Conservation (phyloP, 2,113 vertebrate genomes). For the Brachyistius frenatus region DNA sequence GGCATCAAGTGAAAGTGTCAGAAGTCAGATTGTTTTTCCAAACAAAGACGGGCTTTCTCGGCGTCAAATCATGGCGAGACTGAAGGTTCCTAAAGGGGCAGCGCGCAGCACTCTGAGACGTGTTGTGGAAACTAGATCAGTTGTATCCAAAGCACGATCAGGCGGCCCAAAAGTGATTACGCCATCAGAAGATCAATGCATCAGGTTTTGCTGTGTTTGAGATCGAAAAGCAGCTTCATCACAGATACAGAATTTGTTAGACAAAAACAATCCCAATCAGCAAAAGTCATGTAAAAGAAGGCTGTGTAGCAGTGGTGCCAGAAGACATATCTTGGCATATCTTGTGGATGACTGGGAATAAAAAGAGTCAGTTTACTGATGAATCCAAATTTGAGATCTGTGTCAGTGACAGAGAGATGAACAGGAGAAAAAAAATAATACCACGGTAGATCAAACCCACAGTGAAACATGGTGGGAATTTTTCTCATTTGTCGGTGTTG, state of each 20-base stretch:
- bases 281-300: neutral
- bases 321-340: neutral
- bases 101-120: neutral
- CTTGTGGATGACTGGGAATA: too few species aligned
- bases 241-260: neutral
- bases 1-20: neutral
- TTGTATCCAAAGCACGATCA: slow-evolving; percentile 20
- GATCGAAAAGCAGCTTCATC: neutral
- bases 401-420: too few species aligned
- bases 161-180: slow-evolving; percentile 11
- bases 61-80: slow-evolving; percentile 1
- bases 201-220: neutral
- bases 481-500: too few species aligned
- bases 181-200: neutral
- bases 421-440: too few species aligned
- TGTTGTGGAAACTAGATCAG: slow-evolving; percentile 13
- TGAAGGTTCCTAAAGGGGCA: neutral
- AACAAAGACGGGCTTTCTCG: neutral
- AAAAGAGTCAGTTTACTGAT: too few species aligned
- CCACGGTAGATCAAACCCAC: too few species aligned
- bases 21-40: neutral
- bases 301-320: neutral
- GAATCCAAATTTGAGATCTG: too few species aligned
- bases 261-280: neutral
- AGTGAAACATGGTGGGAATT: too few species aligned